Conservation (phyloP, 1,140 invertebrate genomes). For the Colletes gigas region DNA sequence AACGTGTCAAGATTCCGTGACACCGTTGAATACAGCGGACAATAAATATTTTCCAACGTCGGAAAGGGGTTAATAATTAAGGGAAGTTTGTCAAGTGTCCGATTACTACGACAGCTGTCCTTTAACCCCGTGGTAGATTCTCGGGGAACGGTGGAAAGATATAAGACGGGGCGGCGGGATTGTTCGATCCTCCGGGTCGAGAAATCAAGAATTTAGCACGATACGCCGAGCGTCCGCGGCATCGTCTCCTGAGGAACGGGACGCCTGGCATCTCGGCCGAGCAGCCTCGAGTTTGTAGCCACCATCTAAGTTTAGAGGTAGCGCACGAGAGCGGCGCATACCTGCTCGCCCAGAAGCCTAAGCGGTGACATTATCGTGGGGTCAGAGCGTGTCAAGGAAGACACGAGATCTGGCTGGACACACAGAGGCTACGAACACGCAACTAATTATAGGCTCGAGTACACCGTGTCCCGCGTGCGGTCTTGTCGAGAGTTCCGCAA, state of each 20-base stretch:
- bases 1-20: too few species aligned
- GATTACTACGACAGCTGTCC: too few species aligned
- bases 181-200: neutral
- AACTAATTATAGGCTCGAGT: constrained; percentile 70
- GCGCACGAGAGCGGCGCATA: constrained; percentile 63
- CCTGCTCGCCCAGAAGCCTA: constrained; percentile 55
- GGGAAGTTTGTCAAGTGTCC: too few species aligned
- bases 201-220: constrained; percentile 44
- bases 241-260: constrained; percentile 30
- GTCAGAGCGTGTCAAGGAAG: constrained; percentile 72
- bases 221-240: constrained; percentile 38
- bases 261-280: constrained; percentile 54
- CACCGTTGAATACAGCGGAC: too few species aligned
- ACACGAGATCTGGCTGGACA: constrained; percentile 67
- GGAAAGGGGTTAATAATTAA: too few species aligned
- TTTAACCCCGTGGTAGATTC: too few species aligned
- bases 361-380: constrained; percentile 76
- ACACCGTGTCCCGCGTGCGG: neutral
- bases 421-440: constrained; percentile 46
- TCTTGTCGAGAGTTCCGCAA: constrained; percentile 10
- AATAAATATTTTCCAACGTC: too few species aligned
- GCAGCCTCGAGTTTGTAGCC: neutral
- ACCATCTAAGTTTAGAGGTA: constrained; percentile 77
- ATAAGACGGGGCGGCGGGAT: too few species aligned
- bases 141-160: too few species aligned